Percentiles rank a stretch among this genome's conserved stretches.
Conservation (phyloP, 2,113 vertebrate species). For the Dipodomys spectabilis region DNA sequence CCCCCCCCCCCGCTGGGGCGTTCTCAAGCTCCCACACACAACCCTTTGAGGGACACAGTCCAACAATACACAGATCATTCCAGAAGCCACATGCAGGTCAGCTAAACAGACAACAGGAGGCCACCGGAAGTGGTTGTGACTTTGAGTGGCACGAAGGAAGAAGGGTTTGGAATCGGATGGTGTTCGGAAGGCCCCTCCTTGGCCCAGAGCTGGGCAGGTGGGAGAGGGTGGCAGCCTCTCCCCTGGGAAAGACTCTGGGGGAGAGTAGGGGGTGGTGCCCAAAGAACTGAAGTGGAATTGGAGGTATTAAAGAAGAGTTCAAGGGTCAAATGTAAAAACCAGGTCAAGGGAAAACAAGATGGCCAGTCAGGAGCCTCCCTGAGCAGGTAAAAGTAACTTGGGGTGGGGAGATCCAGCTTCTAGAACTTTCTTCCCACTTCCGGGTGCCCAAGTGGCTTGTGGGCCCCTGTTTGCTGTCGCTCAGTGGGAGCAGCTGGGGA, state of each 20-base stretch:
- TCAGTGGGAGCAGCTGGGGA: not conserved
- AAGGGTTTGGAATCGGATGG: not conserved
- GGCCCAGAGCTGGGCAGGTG: not conserved
- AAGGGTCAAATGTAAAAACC: not conserved
- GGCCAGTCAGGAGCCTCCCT: not conserved
- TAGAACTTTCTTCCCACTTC: conserved; percentile 8
- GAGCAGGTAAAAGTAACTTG: not conserved
- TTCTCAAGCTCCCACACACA: not conserved
- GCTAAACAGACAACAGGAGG: not conserved
- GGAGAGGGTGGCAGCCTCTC: not conserved
- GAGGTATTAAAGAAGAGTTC: not conserved
- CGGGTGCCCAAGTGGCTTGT: not conserved
- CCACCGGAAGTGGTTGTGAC: not conserved
- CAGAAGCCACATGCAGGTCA: not conserved
- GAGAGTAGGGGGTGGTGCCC: no score
- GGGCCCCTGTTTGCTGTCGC: not conserved
- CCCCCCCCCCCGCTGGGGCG: not conserved
- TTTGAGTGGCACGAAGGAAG: not conserved
- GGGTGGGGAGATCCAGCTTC: not conserved
- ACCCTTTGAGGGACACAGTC: not conserved
- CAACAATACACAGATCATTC: not conserved
- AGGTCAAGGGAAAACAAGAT: not conserved
- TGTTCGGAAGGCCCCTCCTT: not conserved
- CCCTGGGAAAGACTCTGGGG: not conserved
- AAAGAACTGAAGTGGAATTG: not conserved